Base-by-base conservation (phyloP, 2,797 vertebrate species). In the Cynopterus sphinx region DNA sequence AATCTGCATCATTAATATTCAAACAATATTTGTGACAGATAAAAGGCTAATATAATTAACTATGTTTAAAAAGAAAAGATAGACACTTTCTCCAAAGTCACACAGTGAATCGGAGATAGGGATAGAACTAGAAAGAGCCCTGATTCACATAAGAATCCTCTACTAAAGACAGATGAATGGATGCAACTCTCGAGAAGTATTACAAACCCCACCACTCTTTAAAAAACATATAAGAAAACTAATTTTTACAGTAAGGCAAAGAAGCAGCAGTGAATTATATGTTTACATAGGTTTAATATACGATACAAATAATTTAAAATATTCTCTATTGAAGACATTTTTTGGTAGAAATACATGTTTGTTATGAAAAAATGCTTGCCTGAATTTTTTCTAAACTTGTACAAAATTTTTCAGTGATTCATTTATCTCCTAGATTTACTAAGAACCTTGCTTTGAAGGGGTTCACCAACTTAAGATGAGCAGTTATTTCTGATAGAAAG, bases 201-300 rank as follows among this genome's bases (percentile, higher is more conserved):
- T 83, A 86, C 26, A 94, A 90, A 93, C 7, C 5, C 53, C n/a
- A 90, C 15, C 11, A 73, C 3, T 63, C 36, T 86, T 93, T 89
- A 43, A n/a, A 95, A 96, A 73, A 57, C 19, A 79, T 13, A 49
- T 3, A 75, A 70, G 59, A 94, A 96, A 36, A 74, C 8, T 94
- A 92, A 77, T 63, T 85, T 94, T 93, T 95, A 87, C 39, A 95
- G 71, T 57, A 90, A 90, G 43, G 13, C 61, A 94, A 96, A 93
- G 5, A 71, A 90, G 57, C 41, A 94, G 46, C 22, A 33, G 51
- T 63, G 39, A 96, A 59, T 65, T 71, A 53, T 49, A 49, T 49
- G 49, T 49, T 49, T 49, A 49, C 15, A 49, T 5, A 49, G 49
- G 16, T 49, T 75, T 75, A 63, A 53, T 16, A 43, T 65, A 43